Percentiles rank a stretch among this genome's conserved stretches.
phyloP scores from a whole-genome alignment of 2,113 vertebrate genomes.

The Todiramphus saurophagus region DNA sequence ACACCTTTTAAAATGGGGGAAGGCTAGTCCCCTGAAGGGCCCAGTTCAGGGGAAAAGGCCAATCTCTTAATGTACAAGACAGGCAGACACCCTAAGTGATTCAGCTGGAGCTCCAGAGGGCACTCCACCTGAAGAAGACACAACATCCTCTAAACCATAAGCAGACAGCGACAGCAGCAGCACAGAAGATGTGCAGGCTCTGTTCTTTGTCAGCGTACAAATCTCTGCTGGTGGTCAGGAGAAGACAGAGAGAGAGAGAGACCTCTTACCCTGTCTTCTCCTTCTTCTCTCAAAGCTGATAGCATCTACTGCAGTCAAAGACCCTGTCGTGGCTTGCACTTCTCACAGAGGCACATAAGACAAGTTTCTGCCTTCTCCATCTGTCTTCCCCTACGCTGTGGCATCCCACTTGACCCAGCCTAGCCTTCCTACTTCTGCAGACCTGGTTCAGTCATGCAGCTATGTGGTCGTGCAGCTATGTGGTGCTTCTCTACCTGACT shows the following conservation, averaged over 20 bases:
- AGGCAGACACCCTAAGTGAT: not conserved
- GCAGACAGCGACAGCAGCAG: not conserved
- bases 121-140: not conserved
- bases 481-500: not conserved
- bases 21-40: not conserved
- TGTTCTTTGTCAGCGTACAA: not conserved
- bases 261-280: not conserved
- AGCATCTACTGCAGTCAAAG: not conserved
- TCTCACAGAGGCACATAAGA: not conserved
- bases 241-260: not conserved
- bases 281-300: not conserved
- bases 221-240: not conserved
- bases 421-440: not conserved
- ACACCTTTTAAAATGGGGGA: not conserved
- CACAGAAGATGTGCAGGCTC: not conserved
- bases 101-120: not conserved
- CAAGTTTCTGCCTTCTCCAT: not conserved
- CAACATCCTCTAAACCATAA: not conserved
- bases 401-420: not conserved
- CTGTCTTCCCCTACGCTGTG: rapidly evolving
- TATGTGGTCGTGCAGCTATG: not conserved
- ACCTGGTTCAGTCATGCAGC: not conserved
- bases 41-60: not conserved
- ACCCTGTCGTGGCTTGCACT: not conserved
- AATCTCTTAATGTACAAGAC: not conserved